phyloP scores from a whole-genome alignment of 2,888 invertebrate species.

The Branchipolynoe longqiensis region DNA sequence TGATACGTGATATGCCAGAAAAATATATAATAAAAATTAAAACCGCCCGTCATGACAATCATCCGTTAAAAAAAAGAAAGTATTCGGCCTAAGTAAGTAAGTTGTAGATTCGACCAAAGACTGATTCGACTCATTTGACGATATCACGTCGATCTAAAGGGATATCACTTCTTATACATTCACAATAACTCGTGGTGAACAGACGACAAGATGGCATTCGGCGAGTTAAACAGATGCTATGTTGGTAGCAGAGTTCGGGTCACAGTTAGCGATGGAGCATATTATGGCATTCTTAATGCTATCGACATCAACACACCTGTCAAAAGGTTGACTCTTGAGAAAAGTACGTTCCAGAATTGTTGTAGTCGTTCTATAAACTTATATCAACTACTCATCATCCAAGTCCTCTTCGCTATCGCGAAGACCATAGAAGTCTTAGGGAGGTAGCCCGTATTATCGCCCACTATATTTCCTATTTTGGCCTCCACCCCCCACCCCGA shows the following conservation, averaged over 20 bases:
- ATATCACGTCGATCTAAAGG: background rate
- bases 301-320: background rate
- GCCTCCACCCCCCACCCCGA: background rate
- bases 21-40: no score
- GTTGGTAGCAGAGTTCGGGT: slow-evolving; percentile 29
- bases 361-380: background rate
- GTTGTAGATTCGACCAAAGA: background rate
- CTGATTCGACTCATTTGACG: background rate
- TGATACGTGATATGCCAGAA: no score
- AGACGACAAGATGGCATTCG: background rate
- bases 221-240: background rate
- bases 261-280: background rate
- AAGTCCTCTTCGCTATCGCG: background rate
- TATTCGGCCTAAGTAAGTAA: background rate
- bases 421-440: background rate
- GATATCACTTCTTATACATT: background rate
- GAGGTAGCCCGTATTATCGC: background rate
- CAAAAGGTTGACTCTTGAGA: slow-evolving; percentile 14
- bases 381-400: background rate
- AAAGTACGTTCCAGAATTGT: background rate
- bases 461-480: background rate
- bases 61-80: no score
- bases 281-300: slow-evolving; percentile 9
- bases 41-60: no score
- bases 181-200: background rate